These are phyloP conservation scores for Hystrix cristata DNA, from an alignment of 2,113 vertebrate species.

Conservation along the genomic window DNA sequence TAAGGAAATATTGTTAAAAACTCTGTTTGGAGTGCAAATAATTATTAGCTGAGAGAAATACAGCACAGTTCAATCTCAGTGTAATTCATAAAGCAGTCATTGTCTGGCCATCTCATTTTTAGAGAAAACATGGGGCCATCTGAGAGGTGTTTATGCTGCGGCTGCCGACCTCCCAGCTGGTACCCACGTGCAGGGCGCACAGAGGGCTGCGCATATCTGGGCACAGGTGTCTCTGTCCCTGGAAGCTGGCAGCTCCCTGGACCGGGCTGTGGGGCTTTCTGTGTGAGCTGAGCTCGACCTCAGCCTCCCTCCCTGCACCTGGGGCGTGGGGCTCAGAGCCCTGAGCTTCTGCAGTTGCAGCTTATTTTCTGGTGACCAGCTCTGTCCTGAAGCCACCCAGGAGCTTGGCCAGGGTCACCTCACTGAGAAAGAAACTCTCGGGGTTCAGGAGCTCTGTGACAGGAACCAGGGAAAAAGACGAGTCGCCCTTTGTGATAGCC, in stretches of 20 bases:
- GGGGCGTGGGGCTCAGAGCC: neutral
- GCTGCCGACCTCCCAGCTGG: neutral
- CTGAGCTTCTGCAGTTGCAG: neutral
- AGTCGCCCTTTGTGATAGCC: neutral
- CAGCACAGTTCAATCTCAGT: neutral
- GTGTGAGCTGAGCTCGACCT: neutral
- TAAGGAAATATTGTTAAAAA: neutral
- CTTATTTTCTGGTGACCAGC: neutral
- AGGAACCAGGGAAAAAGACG: neutral
- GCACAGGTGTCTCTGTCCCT: neutral
- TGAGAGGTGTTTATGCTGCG: neutral
- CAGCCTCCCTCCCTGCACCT: neutral
- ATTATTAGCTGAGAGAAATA: neutral
- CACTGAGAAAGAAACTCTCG: neutral
- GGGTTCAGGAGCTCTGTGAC: neutral
- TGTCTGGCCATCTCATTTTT: neutral
- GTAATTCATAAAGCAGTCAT: neutral
- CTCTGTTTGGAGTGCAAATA: neutral
- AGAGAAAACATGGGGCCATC: neutral
- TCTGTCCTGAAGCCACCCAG: neutral
- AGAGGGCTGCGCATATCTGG: neutral
- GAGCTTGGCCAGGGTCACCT: neutral
- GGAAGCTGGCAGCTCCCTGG: neutral
- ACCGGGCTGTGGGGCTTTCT: neutral
- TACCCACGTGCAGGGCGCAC: neutral